Conservation (phyloP, 2,113 vertebrate species). For the Xenus cinereus region DNA sequence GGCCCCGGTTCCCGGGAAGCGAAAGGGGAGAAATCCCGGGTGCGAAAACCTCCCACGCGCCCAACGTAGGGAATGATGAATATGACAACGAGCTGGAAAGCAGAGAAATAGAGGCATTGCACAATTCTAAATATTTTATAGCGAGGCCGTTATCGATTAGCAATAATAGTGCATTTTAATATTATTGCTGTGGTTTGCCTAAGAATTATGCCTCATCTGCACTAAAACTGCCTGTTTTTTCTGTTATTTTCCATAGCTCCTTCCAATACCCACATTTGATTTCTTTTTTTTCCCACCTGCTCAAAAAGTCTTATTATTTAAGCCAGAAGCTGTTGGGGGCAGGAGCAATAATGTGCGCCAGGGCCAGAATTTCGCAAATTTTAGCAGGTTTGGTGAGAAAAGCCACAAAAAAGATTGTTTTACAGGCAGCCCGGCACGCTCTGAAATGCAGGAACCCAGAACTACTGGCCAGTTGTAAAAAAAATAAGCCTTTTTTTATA, state of each 20-base stretch:
- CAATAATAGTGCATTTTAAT: background rate
- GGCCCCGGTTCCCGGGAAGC: accelerated
- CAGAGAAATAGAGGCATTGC: accelerated
- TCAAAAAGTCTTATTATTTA: background rate
- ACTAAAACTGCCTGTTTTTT: background rate
- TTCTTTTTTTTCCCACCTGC: background rate
- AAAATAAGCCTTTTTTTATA: background rate
- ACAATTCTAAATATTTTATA: background rate
- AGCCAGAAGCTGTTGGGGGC: background rate
- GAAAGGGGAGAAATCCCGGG: accelerated
- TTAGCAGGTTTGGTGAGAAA: background rate
- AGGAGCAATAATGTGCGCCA: background rate
- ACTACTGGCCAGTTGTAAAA: background rate
- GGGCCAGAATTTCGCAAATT: background rate
- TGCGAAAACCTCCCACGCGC: accelerated
- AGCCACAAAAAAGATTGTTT: accelerated
- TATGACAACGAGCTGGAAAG: background rate
- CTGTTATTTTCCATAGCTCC: background rate
- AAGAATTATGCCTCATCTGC: background rate
- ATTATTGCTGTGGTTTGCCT: background rate
- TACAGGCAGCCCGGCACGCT: too few relatives aligned
- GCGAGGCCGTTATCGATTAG: background rate
- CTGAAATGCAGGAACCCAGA: background rate
- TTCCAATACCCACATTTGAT: background rate
- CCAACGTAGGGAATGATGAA: accelerated